Conservation (phyloP, 2,888 invertebrate genomes). For the Andricus curvator region DNA sequence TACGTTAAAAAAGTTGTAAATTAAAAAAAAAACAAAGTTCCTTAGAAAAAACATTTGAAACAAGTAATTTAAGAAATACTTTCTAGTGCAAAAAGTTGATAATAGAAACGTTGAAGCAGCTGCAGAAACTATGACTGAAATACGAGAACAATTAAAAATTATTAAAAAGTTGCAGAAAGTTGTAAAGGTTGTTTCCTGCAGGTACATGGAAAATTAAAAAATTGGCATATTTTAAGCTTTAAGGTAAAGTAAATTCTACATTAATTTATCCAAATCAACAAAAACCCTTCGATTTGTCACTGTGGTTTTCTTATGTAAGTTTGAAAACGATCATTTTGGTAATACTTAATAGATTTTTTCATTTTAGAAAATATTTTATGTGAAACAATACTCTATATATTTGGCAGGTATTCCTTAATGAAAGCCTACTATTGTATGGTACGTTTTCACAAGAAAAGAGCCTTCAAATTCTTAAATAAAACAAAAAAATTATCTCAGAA, state of each 20-base stretch:
- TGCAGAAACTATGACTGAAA: constrained; percentile 64
- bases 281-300: no score
- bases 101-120: constrained; percentile 63
- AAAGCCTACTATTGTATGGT: constrained; percentile 80
- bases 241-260: no score
- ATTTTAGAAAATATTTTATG: no score
- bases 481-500: constrained; percentile 75
- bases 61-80: constrained; percentile 24
- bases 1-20: no score
- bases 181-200: constrained; percentile 63
- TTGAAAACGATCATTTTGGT: no score
- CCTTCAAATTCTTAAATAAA: constrained; percentile 76
- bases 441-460: constrained; percentile 75
- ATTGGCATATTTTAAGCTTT: no score
- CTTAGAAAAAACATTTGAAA: constrained; percentile 9
- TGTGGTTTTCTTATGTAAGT: no score
- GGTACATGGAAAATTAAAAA: constrained; percentile 51
- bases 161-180: constrained; percentile 65
- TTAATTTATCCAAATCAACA: no score
- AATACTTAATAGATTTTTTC: no score
- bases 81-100: constrained; percentile 67
- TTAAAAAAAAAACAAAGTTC: not conserved
- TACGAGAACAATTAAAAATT: constrained; percentile 66
- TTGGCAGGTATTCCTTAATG: constrained; percentile 79
- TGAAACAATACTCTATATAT: constrained; percentile 8